Base-by-base conservation (phyloP, 2,113 vertebrate species). In the Oryzias curvinotus region DNA sequence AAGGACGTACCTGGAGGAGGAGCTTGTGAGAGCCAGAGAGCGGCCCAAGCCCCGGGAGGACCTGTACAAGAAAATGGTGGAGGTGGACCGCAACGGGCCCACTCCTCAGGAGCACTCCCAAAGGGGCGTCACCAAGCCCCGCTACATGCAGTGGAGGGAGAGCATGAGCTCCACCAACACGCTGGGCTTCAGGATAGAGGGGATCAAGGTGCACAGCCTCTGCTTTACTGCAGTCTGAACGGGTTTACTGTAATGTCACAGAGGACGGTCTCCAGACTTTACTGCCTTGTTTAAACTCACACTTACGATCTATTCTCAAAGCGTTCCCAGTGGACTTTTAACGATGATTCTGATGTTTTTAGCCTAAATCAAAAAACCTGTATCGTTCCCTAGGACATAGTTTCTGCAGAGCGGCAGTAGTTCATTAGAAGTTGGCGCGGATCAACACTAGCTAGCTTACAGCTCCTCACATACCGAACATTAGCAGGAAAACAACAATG, bases 91-190 rank as follows among this genome's bases (percentile, higher is more conserved):
- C 0, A 85, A 89, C 17, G 95, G 96, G 14, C 97, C 97, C 7
- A 98, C 95, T 0, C 80, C 90, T 8, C 92, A 96, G 72, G 97
- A 99, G 66, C 94, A 95, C 1, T 82, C 87, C 1, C 94, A 96
- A 61, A 89, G 84, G 13, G 96, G 92, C 0, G 94, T 99, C 56
- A 97, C 96, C 72, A 98, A 99, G 67, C 95, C 95, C 2, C 94
- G 97, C 43, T 99, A 99, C 90, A 99, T 99, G 97, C 96, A 98
- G 82, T 99, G 97, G 97, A 94, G 97, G 77, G 97, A 99, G 77
- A 95, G 93, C 57, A 91, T 98, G 84, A 99, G 97, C 88, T 98
- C 97, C 80, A 97, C 94, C 73, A 93, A 94, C 85, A 97, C 94
- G 2, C 89, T 98, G 51, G 97, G 97, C 76, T 99, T 98, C 90